Evolutionary conservation across 2,113 vertebrate genomes (phyloP), one percentile per base, ranked within the genome.

Genomic region (Ptyas mucosa): DNA sequence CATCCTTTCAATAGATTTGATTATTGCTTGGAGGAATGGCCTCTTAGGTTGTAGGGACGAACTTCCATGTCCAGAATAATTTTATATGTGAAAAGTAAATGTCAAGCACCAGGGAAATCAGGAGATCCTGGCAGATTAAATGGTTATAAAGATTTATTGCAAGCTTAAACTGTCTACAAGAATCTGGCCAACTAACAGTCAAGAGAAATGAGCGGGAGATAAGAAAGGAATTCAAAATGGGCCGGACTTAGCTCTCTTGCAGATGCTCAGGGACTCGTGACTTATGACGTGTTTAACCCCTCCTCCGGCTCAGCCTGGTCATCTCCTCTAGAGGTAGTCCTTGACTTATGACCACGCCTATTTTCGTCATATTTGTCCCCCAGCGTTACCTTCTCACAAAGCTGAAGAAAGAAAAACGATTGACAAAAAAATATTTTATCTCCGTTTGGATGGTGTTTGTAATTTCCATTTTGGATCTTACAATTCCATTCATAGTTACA

Each of bases 221-320:
- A 69, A 69, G 64, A 15, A n/a, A 69, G 29, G 29, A 5, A 69
- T 34, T 69, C 61, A 29, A n/a, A 26, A 29, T 69, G 64, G 64
- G 12, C 64, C 15, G 12, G 61, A 2, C 11, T 69, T n/a, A 6
- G 61, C 14, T 69, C 3, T 5, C 29, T 69, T 69, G 64, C 12
- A 2, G 64, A 5, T 1, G 0, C 0, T 0, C 29, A 15, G 12
- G 29, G 29, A 69, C 12, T n/a, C 2, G 5, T 69, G 12, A 69
- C 64, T n/a, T n/a, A n/a, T 29, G 12, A n/a, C 1, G 5, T n/a
- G 11, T n/a, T n/a, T n/a, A 29, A 69, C 29, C 5, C 64, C 61
- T 69, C 11, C 61, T 69, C 26, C 5, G 26, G 61, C 61, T 64
- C 61, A 69, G 29, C 61, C 64, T 15, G 12, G 29, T 69, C 29